Evolutionary conservation across 2,113 vertebrate genomes (phyloP).

Genomic region (Istiophorus platypterus): DNA sequence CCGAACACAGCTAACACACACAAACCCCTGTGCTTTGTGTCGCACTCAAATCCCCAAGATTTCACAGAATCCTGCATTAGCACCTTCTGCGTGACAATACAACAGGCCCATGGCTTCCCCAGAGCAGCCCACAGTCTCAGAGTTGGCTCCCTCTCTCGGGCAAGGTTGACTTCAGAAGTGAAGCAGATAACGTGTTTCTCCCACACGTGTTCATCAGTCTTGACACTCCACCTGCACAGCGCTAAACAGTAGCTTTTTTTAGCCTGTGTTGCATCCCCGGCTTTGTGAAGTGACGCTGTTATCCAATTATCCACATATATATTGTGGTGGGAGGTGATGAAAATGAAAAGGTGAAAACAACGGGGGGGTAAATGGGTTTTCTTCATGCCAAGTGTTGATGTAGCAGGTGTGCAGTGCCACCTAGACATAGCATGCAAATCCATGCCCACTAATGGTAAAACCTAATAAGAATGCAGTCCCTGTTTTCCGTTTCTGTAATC

Average conservation of each 20-base stretch:
- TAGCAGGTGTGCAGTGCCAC: conserved; percentile 1
- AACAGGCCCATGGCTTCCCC: neutral
- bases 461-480: too few relatives aligned
- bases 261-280: neutral
- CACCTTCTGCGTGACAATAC: conserved; percentile 5
- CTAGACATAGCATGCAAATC: too few relatives aligned
- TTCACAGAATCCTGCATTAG: conserved; percentile 10
- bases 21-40: neutral
- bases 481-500: neutral
- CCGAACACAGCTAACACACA: neutral
- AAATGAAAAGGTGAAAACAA: neutral
- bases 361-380: neutral
- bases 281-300: neutral
- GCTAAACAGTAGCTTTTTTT: conserved; percentile 4
- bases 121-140: conserved; percentile 1
- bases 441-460: neutral
- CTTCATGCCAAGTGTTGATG: neutral
- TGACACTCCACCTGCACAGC: neutral
- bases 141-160: too few relatives aligned
- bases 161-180: neutral
- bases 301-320: conserved; percentile 4
- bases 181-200: neutral
- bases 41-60: neutral
- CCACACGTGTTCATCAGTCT: neutral
- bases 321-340: neutral